Evolutionary conservation across 2,888 invertebrate species (phyloP).

Genomic region (Listrodromus nycthemerus): DNA sequence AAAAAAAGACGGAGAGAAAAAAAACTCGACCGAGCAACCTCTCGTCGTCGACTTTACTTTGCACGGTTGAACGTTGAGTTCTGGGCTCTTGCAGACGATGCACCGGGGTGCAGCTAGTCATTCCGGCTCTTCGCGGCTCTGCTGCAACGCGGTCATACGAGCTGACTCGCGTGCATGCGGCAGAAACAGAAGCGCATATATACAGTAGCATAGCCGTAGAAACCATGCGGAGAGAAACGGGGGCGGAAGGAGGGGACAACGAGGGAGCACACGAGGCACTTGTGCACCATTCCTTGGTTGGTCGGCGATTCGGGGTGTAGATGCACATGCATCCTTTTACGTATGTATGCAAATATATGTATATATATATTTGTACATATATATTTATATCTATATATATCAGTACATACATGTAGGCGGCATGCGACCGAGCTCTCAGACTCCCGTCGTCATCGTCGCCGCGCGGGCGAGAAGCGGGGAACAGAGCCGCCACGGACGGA

Average conservation of each 20-base stretch:
- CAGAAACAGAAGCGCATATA: conserved; percentile 19
- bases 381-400: conserved; percentile 1
- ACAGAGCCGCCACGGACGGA: conserved; percentile 75
- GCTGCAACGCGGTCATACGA: conserved; percentile 26
- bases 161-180: conserved; percentile 17
- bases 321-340: conserved; percentile 35
- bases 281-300: conserved; percentile 74
- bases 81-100: conserved; percentile 32
- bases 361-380: neutral
- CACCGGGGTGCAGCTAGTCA: conserved; percentile 29
- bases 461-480: conserved; percentile 68
- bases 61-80: conserved; percentile 50
- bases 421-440: conserved; percentile 72
- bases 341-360: neutral
- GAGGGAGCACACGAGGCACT: conserved; percentile 71
- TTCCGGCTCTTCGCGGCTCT: conserved; percentile 31
- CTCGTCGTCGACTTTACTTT: conserved; percentile 50
- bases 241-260: conserved; percentile 25
- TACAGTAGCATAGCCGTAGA: conserved; percentile 14
- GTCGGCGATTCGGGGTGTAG: conserved; percentile 59
- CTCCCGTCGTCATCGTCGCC: conserved; percentile 60
- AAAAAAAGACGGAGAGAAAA: conserved; percentile 6
- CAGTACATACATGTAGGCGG: conserved; percentile 31
- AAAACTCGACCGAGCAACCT: conserved; percentile 34
- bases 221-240: neutral